A percentile compares a stretch with the other conserved stretches of the same genome.
Conservation (phyloP, 2,113 vertebrate genomes). For the Fulica atra region DNA sequence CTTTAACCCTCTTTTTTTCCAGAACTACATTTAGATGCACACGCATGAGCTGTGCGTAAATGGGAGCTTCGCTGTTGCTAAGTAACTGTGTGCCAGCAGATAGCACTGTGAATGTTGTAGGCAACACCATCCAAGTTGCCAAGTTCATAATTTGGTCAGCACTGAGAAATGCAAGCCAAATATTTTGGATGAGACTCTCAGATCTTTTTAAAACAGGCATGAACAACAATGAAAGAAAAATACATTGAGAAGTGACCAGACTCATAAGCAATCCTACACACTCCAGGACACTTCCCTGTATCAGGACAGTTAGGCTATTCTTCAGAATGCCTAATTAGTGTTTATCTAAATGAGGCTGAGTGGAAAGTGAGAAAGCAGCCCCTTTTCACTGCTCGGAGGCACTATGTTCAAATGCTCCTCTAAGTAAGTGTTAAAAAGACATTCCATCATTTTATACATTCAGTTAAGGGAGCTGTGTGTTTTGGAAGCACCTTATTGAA, state of each 20-base stretch:
- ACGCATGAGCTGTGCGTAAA: conserved; percentile 44
- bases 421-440: not conserved
- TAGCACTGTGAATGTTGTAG: not conserved
- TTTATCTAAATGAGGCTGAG: not conserved
- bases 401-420: not conserved
- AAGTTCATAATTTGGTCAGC: not conserved
- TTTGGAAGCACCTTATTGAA: not conserved
- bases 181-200: not conserved
- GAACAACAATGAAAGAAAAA: not conserved
- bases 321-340: not conserved
- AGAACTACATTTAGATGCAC: conserved; percentile 70
- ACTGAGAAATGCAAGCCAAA: not conserved
- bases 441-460: not conserved
- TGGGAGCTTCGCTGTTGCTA: conserved; percentile 62
- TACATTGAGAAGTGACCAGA: not conserved
- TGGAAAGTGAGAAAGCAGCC: not conserved
- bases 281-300: not conserved
- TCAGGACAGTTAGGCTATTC: not conserved
- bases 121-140: conserved; percentile 37
- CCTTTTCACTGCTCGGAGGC: not conserved
- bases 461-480: not conserved
- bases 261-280: not conserved
- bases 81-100: conserved; percentile 49
- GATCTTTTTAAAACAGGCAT: not conserved
- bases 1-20: conserved; percentile 37